Base-by-base conservation (phyloP, 37 sponge, comb jelly and placozoan genomes). In the Hexactinellida sp. region DNA sequence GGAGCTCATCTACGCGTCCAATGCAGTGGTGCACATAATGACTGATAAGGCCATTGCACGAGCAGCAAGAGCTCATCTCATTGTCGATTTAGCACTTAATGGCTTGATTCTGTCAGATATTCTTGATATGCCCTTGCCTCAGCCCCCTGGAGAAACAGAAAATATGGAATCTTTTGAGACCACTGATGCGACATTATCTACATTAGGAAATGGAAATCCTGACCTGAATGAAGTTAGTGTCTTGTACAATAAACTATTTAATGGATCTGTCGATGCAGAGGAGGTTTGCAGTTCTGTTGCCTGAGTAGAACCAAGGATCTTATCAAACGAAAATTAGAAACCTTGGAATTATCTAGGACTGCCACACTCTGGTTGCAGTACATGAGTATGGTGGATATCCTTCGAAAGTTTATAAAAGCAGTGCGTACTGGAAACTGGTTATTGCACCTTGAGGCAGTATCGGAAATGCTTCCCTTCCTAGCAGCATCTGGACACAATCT, bases 351-450 rank as follows among this genome's bases (percentile, higher is more conserved):
- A 24, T 82, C 87, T 51, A 87, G 87, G 39, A 88, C 88, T 88
- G 76, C 88, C 5, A 37, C 55, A 51, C 71, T 88, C 0, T 87
- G 87, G 87, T 25, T 87, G 37, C 84, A 87, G 37, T 38, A 87
- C 85, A 88, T 84, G 88, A 54, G 63, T 34, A 88, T 88, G 88
- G 55, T 85, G 38, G 82, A 84, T 54, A 84, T 88, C n/a, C 82
- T 84, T 37, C 38, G 85, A 24, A 88, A 55, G 82, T 88, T 54
- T 55, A 54, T 88, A 3, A 39, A 38, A 37, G 88, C 88, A 34
- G 84, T 83, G 39, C 84, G 84, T 36, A 88, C 86, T 71, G 82
- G 89, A 24, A 85, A 88, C 83, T 88, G 86, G 89, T 76, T 51
- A 24, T 25, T 85, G 37, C 86, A 85, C 84, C 52, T 88, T 24